Evolutionary conservation across 2,797 vertebrate genomes (phyloP).

Genomic region (Naso thynnoides): DNA sequence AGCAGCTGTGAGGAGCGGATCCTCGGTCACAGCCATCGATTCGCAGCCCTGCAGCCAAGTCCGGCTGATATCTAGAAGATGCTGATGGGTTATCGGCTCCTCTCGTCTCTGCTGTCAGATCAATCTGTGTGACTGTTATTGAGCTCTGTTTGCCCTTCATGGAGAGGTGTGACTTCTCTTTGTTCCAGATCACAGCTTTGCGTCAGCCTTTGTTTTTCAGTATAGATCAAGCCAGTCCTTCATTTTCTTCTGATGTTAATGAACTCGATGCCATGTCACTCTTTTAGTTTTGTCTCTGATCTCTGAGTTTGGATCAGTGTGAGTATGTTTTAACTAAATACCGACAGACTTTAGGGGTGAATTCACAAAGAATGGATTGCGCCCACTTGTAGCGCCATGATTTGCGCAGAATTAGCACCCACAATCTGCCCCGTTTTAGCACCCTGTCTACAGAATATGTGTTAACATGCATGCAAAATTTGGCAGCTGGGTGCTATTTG

Average conservation of each 20-base stretch:
- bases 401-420: too few species aligned
- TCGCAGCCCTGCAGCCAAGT: slow-evolving; percentile 23
- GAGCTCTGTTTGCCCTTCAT: slow-evolving; percentile 47
- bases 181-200: slow-evolving; percentile 33
- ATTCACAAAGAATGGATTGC: too few species aligned
- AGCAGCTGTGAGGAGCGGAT: slow-evolving; percentile 37
- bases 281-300: background rate
- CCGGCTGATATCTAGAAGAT: slow-evolving; percentile 43
- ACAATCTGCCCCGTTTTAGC: too few species aligned
- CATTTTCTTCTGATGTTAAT: background rate
- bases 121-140: slow-evolving; percentile 29
- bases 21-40: slow-evolving; percentile 31
- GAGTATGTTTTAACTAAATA: background rate
- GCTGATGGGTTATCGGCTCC: slow-evolving; percentile 40
- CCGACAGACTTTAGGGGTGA: slow-evolving; percentile 3
- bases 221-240: background rate
- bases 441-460: too few species aligned
- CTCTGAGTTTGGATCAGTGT: background rate
- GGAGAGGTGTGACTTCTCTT: slow-evolving; percentile 27
- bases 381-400: too few species aligned
- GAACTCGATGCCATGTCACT: background rate
- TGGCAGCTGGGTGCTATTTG: too few species aligned
- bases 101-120: slow-evolving; percentile 26
- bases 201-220: slow-evolving; percentile 15
- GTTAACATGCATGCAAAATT: too few species aligned